These are phyloP conservation scores for Hyaena hyaena DNA, from an alignment of 2,113 vertebrate species.

Conservation along the genomic window DNA sequence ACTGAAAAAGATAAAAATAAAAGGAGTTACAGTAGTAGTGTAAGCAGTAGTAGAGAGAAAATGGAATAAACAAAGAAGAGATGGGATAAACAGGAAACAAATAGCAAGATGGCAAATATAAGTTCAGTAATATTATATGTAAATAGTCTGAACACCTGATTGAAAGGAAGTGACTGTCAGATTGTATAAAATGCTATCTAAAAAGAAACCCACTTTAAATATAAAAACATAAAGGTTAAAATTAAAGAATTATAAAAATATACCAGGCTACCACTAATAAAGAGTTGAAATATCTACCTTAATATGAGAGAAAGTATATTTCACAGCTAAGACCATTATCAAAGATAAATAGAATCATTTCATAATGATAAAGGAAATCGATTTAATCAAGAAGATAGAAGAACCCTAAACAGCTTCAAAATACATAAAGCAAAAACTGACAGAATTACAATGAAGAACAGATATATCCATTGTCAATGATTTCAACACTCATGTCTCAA, in stretches of 20 bases:
- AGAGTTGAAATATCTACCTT: not conserved
- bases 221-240: not conserved
- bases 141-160: not conserved
- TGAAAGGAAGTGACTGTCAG: not conserved
- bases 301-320: not conserved
- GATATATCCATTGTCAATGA: not conserved
- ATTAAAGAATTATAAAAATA: constrained; percentile 13
- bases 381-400: not conserved
- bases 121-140: not conserved
- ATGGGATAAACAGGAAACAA: not conserved
- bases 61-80: not conserved
- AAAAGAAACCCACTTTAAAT: not conserved
- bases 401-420: not conserved
- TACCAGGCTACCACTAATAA: not conserved
- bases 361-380: not conserved
- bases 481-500: not conserved
- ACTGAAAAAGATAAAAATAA: not conserved
- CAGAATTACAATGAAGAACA: not conserved
- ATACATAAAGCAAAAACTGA: not conserved
- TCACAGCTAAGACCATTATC: not conserved
- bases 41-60: not conserved
- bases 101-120: not conserved
- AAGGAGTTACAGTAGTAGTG: not conserved
- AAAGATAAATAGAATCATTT: constrained; percentile 8
- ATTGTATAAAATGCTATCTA: not conserved